These are phyloP conservation scores for Tenthredo livida DNA, from an alignment of 2,888 invertebrate genomes.

Conservation along the genomic window DNA sequence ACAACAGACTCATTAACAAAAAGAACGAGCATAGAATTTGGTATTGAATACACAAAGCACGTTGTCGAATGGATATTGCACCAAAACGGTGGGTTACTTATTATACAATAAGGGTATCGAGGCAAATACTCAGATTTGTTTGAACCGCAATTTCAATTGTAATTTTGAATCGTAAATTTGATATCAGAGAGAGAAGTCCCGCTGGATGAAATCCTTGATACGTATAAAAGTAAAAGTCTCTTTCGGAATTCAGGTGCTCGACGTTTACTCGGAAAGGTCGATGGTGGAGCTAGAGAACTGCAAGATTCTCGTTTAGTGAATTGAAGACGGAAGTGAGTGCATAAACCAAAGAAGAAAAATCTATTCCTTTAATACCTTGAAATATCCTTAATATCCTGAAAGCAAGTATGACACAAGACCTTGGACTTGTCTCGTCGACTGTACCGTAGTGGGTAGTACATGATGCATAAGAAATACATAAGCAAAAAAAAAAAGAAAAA, in stretches of 20 bases:
- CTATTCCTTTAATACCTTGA: not conserved
- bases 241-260: too few relatives aligned
- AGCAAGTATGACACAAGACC: not conserved
- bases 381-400: not conserved
- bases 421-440: not conserved
- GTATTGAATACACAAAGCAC: not conserved
- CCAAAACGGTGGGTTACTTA: not conserved
- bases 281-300: too few relatives aligned
- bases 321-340: not conserved
- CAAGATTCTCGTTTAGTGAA: not conserved
- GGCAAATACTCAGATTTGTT: not conserved
- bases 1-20: not conserved
- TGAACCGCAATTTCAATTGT: not conserved
- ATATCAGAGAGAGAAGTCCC: not conserved
- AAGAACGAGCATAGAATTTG: not conserved
- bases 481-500: slow-evolving; percentile 6
- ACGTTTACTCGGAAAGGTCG: too few relatives aligned
- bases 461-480: slow-evolving; percentile 2
- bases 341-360: not conserved
- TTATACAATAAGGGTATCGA: not conserved
- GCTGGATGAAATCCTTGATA: not conserved
- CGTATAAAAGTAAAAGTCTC: too few relatives aligned
- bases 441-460: not conserved
- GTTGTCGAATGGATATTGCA: not conserved
- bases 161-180: slow-evolving; percentile 1